A percentile compares a stretch with the other conserved stretches of the same genome.
These are phyloP conservation scores for Microtus pennsylvanicus DNA, from an alignment of 2,113 vertebrate genomes.

Conservation along the genomic window DNA sequence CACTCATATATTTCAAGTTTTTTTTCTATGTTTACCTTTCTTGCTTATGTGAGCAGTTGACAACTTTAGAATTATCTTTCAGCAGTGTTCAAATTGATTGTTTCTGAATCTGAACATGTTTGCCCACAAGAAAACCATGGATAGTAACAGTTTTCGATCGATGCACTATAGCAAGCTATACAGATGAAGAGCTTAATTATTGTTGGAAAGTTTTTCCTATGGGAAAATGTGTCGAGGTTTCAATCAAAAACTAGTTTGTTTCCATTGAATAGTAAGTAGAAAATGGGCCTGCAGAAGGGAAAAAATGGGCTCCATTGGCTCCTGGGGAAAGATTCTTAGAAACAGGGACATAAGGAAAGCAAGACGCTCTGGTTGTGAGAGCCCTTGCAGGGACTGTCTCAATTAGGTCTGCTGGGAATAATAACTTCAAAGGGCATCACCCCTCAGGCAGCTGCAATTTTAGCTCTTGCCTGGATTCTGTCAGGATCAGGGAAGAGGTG, in stretches of 20 bases:
- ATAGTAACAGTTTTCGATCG: conserved; percentile 45
- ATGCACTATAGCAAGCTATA: not conserved
- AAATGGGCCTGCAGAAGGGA: not conserved
- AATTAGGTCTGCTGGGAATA: conserved; percentile 48
- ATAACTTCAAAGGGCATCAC: conserved; percentile 58
- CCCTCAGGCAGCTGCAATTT: conserved; percentile 13
- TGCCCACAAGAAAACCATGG: conserved; percentile 30
- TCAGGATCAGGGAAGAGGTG: conserved; percentile 54
- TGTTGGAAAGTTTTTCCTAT: conserved; percentile 38
- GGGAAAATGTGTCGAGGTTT: conserved; percentile 39
- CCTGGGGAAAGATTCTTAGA: conserved; percentile 1
- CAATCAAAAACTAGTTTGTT: conserved; percentile 24
- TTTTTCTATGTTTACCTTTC: conserved; percentile 31
- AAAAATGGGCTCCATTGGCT: not conserved
- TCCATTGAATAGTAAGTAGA: not conserved
- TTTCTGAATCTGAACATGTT: conserved; percentile 26
- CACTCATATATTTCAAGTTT: conserved; percentile 26
- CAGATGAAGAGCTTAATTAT: conserved; percentile 24
- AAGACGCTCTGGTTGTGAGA: conserved; percentile 49
- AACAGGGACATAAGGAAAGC: conserved; percentile 33
- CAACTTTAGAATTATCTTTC: conserved; percentile 45
- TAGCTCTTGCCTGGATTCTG: conserved; percentile 54
- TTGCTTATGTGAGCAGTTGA: conserved; percentile 51
- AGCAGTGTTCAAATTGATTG: conserved; percentile 50
- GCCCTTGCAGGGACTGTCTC: conserved; percentile 42